These are phyloP conservation scores for Monopterus albus DNA, from an alignment of 2,113 vertebrate genomes.

Conservation along the genomic window DNA sequence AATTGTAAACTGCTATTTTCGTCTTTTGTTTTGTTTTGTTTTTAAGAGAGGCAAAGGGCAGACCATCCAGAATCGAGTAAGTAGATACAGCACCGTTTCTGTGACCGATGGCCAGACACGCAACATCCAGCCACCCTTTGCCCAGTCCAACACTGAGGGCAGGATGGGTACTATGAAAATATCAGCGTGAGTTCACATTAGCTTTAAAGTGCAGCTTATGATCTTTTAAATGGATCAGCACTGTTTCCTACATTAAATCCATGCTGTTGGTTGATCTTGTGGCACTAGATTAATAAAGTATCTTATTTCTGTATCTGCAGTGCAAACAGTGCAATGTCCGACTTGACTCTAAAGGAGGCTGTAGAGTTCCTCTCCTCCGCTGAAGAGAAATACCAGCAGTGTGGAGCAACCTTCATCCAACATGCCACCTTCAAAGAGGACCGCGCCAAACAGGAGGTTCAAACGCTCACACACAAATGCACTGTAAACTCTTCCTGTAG, in stretches of 20 bases:
- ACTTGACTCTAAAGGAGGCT: slow-evolving; percentile 88
- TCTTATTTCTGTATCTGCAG: slow-evolving; percentile 18
- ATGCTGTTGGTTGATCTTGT: not conserved
- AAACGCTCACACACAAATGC: not conserved
- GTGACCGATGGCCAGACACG: slow-evolving; percentile 55
- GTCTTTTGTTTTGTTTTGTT: too few species aligned
- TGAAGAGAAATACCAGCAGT: slow-evolving; percentile 85
- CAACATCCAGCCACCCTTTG: not conserved
- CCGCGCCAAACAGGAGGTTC: slow-evolving; percentile 88
- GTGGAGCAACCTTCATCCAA: slow-evolving; percentile 92
- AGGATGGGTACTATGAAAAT: slow-evolving; percentile 48
- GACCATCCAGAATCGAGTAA: slow-evolving; percentile 60
- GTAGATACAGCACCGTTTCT: slow-evolving; percentile 72
- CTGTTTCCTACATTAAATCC: not conserved
- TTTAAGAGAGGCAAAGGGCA: slow-evolving; percentile 57
- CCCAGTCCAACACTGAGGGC: slow-evolving; percentile 36
- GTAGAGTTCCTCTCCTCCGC: slow-evolving; percentile 83
- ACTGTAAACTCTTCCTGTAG: not conserved
- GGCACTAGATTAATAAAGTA: not conserved
- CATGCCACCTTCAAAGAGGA: slow-evolving; percentile 91
- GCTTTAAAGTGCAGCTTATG: not conserved
- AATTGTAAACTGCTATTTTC: not conserved
- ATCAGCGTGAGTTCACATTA: slow-evolving; percentile 55
- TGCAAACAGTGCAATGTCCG: slow-evolving; percentile 59
- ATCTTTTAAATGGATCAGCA: not conserved